These are phyloP conservation scores for Dolichallabes microphthalmus DNA, from an alignment of 2,113 vertebrate genomes.

Conservation along the genomic window DNA sequence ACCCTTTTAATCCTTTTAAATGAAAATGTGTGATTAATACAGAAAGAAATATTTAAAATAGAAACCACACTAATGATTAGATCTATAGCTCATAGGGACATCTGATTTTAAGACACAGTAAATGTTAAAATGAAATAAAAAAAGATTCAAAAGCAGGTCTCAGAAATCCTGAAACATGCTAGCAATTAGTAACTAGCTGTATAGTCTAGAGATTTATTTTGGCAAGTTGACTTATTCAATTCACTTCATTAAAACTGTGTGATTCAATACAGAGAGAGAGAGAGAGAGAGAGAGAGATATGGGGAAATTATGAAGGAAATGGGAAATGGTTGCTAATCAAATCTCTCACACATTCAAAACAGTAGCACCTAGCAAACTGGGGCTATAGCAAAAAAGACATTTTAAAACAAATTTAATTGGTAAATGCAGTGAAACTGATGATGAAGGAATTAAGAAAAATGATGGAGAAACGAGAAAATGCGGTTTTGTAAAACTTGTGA, in stretches of 20 bases:
- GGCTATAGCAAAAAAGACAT: neutral
- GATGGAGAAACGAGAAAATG: neutral
- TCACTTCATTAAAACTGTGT: neutral
- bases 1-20: neutral
- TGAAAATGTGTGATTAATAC: neutral
- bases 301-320: neutral
- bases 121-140: neutral
- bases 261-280: neutral
- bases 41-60: neutral
- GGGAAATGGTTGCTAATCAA: neutral
- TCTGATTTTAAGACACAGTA: neutral
- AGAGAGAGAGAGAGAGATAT: neutral
- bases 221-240: neutral
- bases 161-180: neutral
- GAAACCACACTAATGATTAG: no score
- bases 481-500: neutral
- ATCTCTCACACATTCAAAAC: neutral
- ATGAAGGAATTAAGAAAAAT: neutral
- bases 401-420: neutral
- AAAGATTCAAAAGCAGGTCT: neutral
- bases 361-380: neutral
- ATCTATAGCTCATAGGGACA: neutral
- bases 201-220: neutral
- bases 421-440: neutral
- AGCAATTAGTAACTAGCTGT: neutral